Conservation (phyloP, 2,113 vertebrate genomes). For the Falco punctatus region DNA sequence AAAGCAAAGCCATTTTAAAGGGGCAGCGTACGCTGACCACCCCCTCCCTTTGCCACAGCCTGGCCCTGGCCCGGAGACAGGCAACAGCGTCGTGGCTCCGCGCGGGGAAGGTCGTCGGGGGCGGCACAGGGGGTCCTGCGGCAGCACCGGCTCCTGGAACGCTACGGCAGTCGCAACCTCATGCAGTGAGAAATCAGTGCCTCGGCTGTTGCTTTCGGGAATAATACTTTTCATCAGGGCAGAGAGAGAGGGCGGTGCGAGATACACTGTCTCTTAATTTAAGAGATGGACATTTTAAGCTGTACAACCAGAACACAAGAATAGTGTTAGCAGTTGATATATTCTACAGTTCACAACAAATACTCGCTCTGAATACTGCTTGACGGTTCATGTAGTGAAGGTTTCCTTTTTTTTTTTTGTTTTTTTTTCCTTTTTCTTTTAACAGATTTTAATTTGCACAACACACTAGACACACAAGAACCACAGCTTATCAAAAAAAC, state of each 20-base stretch:
- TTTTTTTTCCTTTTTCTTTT: background rate
- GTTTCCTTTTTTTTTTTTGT: background rate
- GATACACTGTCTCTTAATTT: slow-evolving; percentile 42
- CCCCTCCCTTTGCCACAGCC: background rate
- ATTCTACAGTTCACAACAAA: slow-evolving; percentile 72
- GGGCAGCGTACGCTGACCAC: slow-evolving; percentile 15
- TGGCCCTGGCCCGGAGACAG: background rate
- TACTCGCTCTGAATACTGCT: slow-evolving; percentile 77
- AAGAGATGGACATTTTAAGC: slow-evolving; percentile 61
- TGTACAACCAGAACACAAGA: slow-evolving; percentile 69
- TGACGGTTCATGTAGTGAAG: slow-evolving; percentile 74
- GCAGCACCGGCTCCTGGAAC: background rate
- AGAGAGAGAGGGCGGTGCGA: background rate
- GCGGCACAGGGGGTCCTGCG: background rate
- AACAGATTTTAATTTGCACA: slow-evolving; percentile 56
- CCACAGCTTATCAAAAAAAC: slow-evolving; percentile 65
- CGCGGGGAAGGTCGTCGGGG: background rate
- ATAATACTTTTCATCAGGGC: background rate
- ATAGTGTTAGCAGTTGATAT: slow-evolving; percentile 73
- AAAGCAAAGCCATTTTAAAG: slow-evolving; percentile 74
- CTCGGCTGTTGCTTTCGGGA: background rate
- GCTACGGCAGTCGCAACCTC: background rate
- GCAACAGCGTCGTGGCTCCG: background rate
- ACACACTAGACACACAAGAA: slow-evolving; percentile 71
- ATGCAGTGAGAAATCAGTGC: background rate